These are phyloP conservation scores for Mantis religiosa DNA, from an alignment of 2,888 invertebrate genomes.

Conservation along the genomic window DNA sequence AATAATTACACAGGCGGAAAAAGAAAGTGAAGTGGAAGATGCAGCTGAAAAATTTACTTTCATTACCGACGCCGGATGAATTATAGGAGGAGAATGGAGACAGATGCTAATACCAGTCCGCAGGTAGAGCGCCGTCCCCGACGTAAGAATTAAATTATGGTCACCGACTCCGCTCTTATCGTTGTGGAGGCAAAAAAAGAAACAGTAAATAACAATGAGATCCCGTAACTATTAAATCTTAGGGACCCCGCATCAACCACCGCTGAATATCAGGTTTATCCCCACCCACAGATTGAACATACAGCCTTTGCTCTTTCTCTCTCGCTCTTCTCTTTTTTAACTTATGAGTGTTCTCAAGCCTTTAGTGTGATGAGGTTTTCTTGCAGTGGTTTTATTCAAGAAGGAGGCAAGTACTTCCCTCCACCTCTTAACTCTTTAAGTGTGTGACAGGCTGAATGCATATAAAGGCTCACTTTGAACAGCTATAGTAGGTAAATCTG, in stretches of 20 bases:
- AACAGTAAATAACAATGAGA: slow-evolving; percentile 4
- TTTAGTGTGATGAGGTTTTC: slow-evolving; percentile 12
- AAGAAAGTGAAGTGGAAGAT: no score
- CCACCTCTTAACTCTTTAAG: not conserved
- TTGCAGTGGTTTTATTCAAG: not conserved
- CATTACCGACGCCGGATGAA: no score
- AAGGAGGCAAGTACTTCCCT: slow-evolving; percentile 2
- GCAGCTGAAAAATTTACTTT: no score
- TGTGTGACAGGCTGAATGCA: no score
- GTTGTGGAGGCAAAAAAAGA: not conserved
- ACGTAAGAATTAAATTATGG: not conserved
- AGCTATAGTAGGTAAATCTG: no score
- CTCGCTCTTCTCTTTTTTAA: not conserved
- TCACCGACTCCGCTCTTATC: not conserved
- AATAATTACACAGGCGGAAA: no score
- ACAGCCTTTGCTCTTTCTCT: not conserved
- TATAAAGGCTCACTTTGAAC: no score
- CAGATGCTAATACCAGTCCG: not conserved
- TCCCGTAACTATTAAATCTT: not conserved
- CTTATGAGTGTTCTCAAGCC: slow-evolving; percentile 8
- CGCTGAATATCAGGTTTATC: not conserved
- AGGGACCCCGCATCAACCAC: not conserved
- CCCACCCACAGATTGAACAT: slow-evolving; percentile 5
- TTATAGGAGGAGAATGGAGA: not conserved
- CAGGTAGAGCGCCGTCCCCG: not conserved